phyloP scores from a whole-genome alignment of 2,797 vertebrate genomes.

The Buceros bicornis region DNA sequence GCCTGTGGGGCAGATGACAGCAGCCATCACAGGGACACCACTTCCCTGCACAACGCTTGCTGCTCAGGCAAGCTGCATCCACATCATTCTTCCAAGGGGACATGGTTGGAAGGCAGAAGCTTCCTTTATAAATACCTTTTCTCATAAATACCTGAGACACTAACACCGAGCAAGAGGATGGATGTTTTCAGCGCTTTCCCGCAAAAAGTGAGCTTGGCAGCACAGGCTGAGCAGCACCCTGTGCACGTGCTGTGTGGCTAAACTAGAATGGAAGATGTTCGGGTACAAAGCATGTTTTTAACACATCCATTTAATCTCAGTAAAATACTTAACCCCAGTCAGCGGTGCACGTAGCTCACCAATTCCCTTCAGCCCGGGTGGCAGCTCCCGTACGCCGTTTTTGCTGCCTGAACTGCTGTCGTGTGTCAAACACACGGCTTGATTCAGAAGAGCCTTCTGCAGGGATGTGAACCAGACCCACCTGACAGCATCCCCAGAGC shows the following conservation, averaged over 20 bases:
- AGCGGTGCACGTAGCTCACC: not conserved
- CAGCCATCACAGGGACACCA: accelerated
- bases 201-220: not conserved
- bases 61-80: not conserved
- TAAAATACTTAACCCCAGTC: not conserved
- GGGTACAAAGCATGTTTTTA: not conserved
- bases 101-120: not conserved
- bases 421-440: not conserved
- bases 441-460: not conserved
- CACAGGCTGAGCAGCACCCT: not conserved
- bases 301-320: not conserved
- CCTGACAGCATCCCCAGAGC: not conserved
- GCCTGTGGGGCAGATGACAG: not conserved
- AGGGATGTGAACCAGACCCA: not conserved
- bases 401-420: not conserved
- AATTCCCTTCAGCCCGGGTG: not conserved
- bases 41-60: not conserved
- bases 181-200: not conserved
- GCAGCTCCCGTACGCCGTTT: not conserved
- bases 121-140: not conserved
- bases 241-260: not conserved
- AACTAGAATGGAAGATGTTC: not conserved
- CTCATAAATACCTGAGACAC: not conserved
- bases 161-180: not conserved
- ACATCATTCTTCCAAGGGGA: not conserved